phyloP scores from a whole-genome alignment of 1,140 invertebrate genomes.

The Musca domestica region DNA sequence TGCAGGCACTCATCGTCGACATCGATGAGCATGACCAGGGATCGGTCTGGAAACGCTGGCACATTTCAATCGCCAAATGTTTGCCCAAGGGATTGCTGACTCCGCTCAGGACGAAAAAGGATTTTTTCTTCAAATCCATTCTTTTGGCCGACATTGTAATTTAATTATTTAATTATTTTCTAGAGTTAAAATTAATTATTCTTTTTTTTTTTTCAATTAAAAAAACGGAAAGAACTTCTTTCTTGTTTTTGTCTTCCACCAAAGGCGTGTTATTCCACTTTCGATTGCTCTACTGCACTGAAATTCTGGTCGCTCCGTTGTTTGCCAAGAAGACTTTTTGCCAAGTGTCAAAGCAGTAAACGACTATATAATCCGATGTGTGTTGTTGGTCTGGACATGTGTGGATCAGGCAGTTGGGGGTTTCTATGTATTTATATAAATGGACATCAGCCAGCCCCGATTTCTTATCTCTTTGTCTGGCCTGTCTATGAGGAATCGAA shows the following conservation, averaged over 20 bases:
- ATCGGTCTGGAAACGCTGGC: constrained; percentile 60
- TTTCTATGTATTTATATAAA: too few relatives aligned
- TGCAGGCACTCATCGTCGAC: constrained; percentile 59
- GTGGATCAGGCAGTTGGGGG: not conserved
- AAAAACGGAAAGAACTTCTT: too few relatives aligned
- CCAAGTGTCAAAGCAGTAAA: not conserved
- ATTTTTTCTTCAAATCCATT: constrained; percentile 43
- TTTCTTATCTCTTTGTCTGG: not conserved
- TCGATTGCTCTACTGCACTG: constrained; percentile 12
- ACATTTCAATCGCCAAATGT: constrained; percentile 69
- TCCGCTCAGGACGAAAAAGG: constrained; percentile 44
- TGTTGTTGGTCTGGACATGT: not conserved
- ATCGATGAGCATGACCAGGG: constrained; percentile 72
- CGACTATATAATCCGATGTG: not conserved
- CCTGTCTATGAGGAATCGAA: not conserved
- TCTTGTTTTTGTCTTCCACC: not conserved
- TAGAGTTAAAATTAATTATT: constrained; percentile 22
- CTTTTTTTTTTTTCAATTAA: constrained; percentile 19
- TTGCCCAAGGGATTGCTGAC: constrained; percentile 58
- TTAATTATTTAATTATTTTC: constrained; percentile 2
- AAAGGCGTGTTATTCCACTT: constrained; percentile 16
- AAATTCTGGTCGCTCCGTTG: not conserved
- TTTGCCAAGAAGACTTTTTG: constrained; percentile 12
- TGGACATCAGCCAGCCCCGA: not conserved
- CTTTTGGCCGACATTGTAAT: constrained; percentile 42